Base-by-base conservation (phyloP, 1,140 invertebrate genomes). In the Pseudomyrmex flavicornis region DNA sequence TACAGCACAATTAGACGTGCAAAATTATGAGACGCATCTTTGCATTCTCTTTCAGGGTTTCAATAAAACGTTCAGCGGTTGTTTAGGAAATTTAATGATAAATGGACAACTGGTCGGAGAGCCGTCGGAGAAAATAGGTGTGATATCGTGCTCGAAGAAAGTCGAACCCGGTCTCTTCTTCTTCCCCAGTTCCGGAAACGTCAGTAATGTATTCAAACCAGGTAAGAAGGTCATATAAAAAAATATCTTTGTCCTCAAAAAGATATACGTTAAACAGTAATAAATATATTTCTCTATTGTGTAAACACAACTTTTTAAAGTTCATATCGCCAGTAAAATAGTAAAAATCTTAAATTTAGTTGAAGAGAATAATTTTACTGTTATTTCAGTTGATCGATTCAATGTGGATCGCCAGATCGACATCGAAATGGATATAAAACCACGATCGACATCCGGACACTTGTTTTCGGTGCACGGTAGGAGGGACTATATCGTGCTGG, bases 111-210 rank as follows among this genome's bases (percentile, higher is more conserved):
- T 93, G 12, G 92, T 98, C 82, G 95, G 95, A 44, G 95, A 96
- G 70, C 95, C 97, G 12, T 90, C 94, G 4, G 83, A 93, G 26
- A 93, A 95, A 80, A 89, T 95, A 66, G 96, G 96, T 10, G 96
- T 97, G 0, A 95, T 97, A 26, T 96, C 96, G 0, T 99, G 99
- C 92, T 97, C 97, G 0, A 96, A 97, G 68, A 95, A 97, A 73
- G 95, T 97, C 0, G 99, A 99, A 93, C 93, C 95, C n/a, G 99
- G 99, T 35, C 95, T 98, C 0, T 99, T 97, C 96, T 99, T 99
- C 94, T 96, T 96, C 65, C 95, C 96, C 35, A 35, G 35, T 35
- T 35, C 5, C 17, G 94, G 95, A 74, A 96, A 97, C 70, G 97
- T 97, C 5, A 94, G 91, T 77, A 94, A 94, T 85, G 96, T 96